phyloP scores from a whole-genome alignment of 92 coral and sea anemone species.

The Porites divaricata region DNA sequence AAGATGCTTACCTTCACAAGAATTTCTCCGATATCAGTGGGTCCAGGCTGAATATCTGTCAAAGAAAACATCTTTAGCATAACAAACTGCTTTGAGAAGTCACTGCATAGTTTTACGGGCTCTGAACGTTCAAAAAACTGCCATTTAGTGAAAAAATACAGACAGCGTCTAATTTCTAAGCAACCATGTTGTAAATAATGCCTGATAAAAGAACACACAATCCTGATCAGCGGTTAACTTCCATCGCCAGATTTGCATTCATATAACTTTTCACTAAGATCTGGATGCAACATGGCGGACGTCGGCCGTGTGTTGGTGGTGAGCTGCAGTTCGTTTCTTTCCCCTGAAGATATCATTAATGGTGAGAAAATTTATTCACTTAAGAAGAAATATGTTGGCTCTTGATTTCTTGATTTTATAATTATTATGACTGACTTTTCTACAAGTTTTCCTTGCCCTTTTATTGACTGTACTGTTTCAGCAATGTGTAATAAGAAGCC shows the following conservation, averaged over 20 bases:
- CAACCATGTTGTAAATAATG: slow-evolving; percentile 46
- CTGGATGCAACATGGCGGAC: slow-evolving; percentile 84
- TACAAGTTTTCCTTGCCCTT: not conserved
- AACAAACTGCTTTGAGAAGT: not conserved
- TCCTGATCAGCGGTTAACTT: too few relatives aligned
- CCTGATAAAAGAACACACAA: not conserved
- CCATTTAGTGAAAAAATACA: slow-evolving; percentile 1
- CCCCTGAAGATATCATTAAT: slow-evolving; percentile 76
- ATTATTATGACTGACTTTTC: not conserved
- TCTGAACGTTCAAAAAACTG: slow-evolving; percentile 15
- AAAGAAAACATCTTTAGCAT: slow-evolving; percentile 79
- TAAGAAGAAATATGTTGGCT: too few relatives aligned
- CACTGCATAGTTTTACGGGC: slow-evolving; percentile 8
- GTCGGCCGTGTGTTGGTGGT: slow-evolving; percentile 73
- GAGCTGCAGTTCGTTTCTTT: slow-evolving; percentile 72
- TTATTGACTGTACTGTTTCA: not conserved
- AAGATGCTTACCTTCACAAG: slow-evolving; percentile 84
- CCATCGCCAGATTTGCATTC: too few relatives aligned
- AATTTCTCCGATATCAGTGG: slow-evolving; percentile 92
- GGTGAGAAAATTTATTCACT: slow-evolving; percentile 57
- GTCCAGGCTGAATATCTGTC: slow-evolving; percentile 75
- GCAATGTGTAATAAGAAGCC: slow-evolving; percentile 42
- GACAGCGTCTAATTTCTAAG: slow-evolving; percentile 28
- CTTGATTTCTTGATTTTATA: too few relatives aligned
- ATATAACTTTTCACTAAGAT: too few relatives aligned